Evolutionary conservation across 92 coral and sea anemone genomes (phyloP).

Genomic region (Heliopora coerulea): DNA sequence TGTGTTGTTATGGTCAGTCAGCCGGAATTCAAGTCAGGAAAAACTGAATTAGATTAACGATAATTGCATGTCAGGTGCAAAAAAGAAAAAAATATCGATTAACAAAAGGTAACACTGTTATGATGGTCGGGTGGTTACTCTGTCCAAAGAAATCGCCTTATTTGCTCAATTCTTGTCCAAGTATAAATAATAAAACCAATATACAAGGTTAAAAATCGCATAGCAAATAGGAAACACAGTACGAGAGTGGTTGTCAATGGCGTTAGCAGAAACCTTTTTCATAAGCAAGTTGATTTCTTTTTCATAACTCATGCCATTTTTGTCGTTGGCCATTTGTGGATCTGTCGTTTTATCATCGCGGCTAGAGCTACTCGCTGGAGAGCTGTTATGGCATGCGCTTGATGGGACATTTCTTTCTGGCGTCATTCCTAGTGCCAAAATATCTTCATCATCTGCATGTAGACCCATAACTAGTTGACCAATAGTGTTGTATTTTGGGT

Average conservation of each 20-base stretch:
- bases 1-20: too few species aligned
- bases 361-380: constrained; percentile 7
- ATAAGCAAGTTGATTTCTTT: constrained; percentile 44
- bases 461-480: constrained; percentile 39
- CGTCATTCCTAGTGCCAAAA: constrained; percentile 40
- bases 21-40: too few species aligned
- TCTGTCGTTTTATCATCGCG: constrained; percentile 7
- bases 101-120: too few species aligned
- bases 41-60: too few species aligned
- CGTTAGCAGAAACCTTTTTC: constrained; percentile 64
- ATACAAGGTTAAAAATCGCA: constrained; percentile 72
- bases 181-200: constrained; percentile 80
- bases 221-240: constrained; percentile 70
- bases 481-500: constrained; percentile 24
- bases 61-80: too few species aligned
- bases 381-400: background rate
- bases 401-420: constrained; percentile 20
- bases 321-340: background rate
- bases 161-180: constrained; percentile 18
- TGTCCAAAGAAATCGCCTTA: too few species aligned
- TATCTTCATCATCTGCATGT: constrained; percentile 35
- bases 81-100: too few species aligned
- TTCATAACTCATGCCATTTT: background rate
- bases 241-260: constrained; percentile 77
- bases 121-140: too few species aligned